A percentile compares a stretch with the other conserved stretches of the same genome.
Evolutionary conservation across 1,140 invertebrate species (phyloP).

Genomic region (Artemia franciscana): DNA sequence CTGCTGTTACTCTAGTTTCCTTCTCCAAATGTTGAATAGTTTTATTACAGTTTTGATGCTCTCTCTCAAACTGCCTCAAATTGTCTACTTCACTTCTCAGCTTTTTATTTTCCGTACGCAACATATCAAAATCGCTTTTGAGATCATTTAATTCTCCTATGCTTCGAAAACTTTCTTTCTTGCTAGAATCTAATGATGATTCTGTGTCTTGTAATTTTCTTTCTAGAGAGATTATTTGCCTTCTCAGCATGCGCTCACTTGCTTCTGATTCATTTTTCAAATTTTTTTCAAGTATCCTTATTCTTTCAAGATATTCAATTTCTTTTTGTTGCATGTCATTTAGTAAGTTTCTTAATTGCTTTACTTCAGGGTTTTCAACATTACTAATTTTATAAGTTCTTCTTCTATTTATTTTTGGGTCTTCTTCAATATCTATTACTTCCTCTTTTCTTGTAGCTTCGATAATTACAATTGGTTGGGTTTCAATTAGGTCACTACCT

Average conservation of each 20-base stretch:
- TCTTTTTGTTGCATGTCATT: slow-evolving; percentile 9
- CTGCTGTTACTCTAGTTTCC: slow-evolving; percentile 13
- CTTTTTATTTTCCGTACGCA: slow-evolving; percentile 3
- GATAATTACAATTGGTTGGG: background rate
- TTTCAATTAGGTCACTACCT: slow-evolving; percentile 3
- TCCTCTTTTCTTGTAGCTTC: background rate
- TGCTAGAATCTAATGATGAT: background rate
- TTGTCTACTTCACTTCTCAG: slow-evolving; percentile 2
- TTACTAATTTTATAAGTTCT: slow-evolving; percentile 9
- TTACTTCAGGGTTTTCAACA: slow-evolving; percentile 4
- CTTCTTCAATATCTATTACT: background rate
- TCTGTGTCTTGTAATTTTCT: background rate
- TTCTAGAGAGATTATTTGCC: background rate
- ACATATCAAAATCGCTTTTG: slow-evolving; percentile 3
- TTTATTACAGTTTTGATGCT: slow-evolving; percentile 12
- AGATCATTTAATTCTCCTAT: slow-evolving; percentile 1
- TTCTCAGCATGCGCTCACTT: background rate
- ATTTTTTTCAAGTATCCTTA: slow-evolving; percentile 3
- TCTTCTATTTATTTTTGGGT: slow-evolving; percentile 4
- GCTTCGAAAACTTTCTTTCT: background rate
- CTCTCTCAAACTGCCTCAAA: slow-evolving; percentile 7
- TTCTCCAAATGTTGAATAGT: slow-evolving; percentile 13
- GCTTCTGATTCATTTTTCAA: background rate
- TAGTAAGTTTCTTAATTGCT: slow-evolving; percentile 4
- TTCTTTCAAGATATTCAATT: slow-evolving; percentile 5